Conservation (phyloP, 2,797 vertebrate species). For the Valencia hispanica region DNA sequence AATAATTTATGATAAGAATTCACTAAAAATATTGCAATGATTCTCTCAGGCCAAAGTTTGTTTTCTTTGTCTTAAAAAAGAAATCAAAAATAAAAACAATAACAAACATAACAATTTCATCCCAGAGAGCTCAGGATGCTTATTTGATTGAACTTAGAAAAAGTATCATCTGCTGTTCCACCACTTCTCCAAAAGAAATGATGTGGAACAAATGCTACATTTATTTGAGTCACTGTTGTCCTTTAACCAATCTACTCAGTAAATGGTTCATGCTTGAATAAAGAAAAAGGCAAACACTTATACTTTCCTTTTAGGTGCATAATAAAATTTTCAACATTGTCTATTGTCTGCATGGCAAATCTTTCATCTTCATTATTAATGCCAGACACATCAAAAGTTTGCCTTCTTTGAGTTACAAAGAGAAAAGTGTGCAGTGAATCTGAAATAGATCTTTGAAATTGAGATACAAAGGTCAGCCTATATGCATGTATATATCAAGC, state of each 20-base stretch:
- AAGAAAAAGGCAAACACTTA: not conserved
- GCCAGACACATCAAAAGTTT: slow-evolving; percentile 16
- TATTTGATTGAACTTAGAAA: not conserved
- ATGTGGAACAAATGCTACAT: not conserved
- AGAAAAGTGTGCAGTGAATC: slow-evolving; percentile 23
- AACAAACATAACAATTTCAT: not conserved
- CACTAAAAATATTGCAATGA: not conserved
- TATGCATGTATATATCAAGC: slow-evolving; percentile 21
- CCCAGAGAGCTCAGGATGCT: not conserved
- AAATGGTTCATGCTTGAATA: not conserved
- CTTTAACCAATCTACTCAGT: not conserved
- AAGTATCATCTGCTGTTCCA: not conserved
- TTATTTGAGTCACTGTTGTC: not conserved
- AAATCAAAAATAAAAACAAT: not conserved
- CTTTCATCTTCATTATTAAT: slow-evolving; percentile 23
- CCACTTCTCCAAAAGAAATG: not conserved
- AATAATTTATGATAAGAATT: not conserved
- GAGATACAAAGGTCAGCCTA: slow-evolving; percentile 33
- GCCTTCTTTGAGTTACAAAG: slow-evolving; percentile 14
- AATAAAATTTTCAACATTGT: not conserved
- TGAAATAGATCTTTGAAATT: slow-evolving; percentile 22
- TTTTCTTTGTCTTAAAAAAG: not conserved
- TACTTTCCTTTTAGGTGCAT: not conserved
- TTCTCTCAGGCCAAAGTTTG: not conserved
- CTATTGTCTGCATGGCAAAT: slow-evolving; percentile 6